Evolutionary conservation across 2,113 vertebrate genomes (phyloP), one percentile per base, ranked within the genome.

Genomic region (Lagopus muta): DNA sequence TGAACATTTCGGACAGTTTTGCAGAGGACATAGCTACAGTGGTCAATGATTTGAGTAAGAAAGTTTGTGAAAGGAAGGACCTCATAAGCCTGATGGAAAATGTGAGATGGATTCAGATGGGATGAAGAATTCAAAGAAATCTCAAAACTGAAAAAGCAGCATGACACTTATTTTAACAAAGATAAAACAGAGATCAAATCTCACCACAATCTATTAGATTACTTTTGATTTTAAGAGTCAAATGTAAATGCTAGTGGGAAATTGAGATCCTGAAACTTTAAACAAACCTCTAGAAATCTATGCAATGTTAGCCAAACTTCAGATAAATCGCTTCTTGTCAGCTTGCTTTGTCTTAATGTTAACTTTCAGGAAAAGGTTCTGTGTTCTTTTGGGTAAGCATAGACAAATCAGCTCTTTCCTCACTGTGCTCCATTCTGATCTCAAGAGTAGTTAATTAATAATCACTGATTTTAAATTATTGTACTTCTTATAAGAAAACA

Each of bases 91-190:
- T 3, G 5, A 70, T 30, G 65, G 38, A 76, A 81, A 84, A 83
- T 7, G 42, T 6, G 22, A 78, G 65, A 89, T 58, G 13, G 54
- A 91, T 89, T 94, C 54, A 85, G 19, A 43, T 15, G 21, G 30
- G 22, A 90, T 50, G 72, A 94, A 89, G 62, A 82, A 86, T 43
- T 61, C 14, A 73, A 92, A 71, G 45, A 84, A 71, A 87, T 47
- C 17, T 81, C 45, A 70, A 32, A 28, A 14, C 47, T 77, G 50
- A 86, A 93, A 45, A 70, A 80, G 48, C 28, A 88, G 18, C 32
- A 52, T 16, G 18, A 86, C n/a, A 48, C 13, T 74, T 40, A 45
- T 0, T 57, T 72, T 72, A 94, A 78, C 12, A 62, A 65, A 89
- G 22, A 27, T 21, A 89, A 91, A 91, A n/a, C 45, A 82, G 2